Evolutionary conservation across 1,140 invertebrate genomes (phyloP).

Genomic region (Mycetomoellerius zeteki): DNA sequence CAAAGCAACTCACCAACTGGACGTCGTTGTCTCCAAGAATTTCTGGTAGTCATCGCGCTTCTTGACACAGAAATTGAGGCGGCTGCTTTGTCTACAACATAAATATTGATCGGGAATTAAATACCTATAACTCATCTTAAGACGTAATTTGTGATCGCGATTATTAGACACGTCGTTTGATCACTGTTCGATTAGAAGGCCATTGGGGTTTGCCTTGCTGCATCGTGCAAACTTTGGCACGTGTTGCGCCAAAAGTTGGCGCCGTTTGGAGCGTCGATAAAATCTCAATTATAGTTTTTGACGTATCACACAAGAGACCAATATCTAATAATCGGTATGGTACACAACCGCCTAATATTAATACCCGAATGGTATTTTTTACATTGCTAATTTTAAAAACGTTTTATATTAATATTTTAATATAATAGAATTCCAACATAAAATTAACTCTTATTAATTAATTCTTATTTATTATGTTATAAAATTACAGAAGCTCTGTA

Average conservation of each 20-base stretch:
- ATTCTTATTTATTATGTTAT: slow-evolving; percentile 15
- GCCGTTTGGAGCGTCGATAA: slow-evolving; percentile 78
- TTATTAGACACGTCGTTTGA: slow-evolving; percentile 16
- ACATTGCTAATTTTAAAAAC: background rate
- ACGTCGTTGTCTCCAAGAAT: slow-evolving; percentile 57
- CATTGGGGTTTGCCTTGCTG: slow-evolving; percentile 17
- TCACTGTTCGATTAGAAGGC: slow-evolving; percentile 54
- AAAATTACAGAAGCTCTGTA: background rate
- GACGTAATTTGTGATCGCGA: background rate
- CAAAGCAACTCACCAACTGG: slow-evolving; percentile 55
- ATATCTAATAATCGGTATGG: slow-evolving; percentile 17
- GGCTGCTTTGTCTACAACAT: slow-evolving; percentile 57
- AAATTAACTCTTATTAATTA: no score
- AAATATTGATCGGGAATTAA: slow-evolving; percentile 25
- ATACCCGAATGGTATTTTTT: background rate
- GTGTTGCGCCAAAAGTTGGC: slow-evolving; percentile 72
- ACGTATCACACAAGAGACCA: slow-evolving; percentile 61
- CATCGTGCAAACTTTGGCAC: slow-evolving; percentile 67
- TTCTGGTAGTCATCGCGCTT: slow-evolving; percentile 59
- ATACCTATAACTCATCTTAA: slow-evolving; percentile 21
- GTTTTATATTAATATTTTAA: background rate
- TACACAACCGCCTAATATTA: background rate
- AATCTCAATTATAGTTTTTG: slow-evolving; percentile 82
- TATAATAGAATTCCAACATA: background rate
- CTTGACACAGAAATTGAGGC: slow-evolving; percentile 24